Conservation (phyloP, 2,888 invertebrate genomes). For the Oscheius sp. region DNA sequence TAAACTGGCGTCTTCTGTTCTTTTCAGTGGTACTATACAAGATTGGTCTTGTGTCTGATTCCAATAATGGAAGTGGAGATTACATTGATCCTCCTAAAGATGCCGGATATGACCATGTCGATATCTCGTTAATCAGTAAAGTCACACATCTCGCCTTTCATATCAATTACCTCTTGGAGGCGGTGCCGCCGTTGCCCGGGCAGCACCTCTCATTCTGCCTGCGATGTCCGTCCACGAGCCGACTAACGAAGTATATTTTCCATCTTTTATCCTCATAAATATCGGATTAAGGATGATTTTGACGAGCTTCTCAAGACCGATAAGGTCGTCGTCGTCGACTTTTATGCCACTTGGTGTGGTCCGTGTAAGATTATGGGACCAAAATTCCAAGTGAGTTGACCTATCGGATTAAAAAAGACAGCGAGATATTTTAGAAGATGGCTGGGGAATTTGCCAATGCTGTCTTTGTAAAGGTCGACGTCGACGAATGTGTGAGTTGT, state of each 20-base stretch:
- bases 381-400: conserved; percentile 49
- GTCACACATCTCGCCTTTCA: too few species aligned
- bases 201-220: background rate
- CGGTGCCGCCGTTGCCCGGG: conserved; percentile 17
- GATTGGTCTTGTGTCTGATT: too few species aligned
- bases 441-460: conserved; percentile 49
- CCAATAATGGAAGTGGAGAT: too few species aligned
- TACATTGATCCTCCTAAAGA: too few species aligned
- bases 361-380: conserved; percentile 66
- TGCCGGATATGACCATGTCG: too few species aligned
- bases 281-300: conserved; percentile 65
- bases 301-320: conserved; percentile 55
- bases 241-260: conserved; percentile 27
- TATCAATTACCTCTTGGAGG: background rate
- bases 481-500: conserved; percentile 58
- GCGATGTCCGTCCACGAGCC: conserved; percentile 36
- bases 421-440: conserved; percentile 47
- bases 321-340: conserved; percentile 62
- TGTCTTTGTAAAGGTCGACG: conserved; percentile 62
- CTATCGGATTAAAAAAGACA: background rate
- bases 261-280: background rate
- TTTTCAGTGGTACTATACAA: too few species aligned
- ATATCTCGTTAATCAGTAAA: too few species aligned
- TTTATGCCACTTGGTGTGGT: conserved; percentile 67
- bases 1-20: too few species aligned